phyloP scores from a whole-genome alignment of 1,140 invertebrate species.

The Ephestia elutella region DNA sequence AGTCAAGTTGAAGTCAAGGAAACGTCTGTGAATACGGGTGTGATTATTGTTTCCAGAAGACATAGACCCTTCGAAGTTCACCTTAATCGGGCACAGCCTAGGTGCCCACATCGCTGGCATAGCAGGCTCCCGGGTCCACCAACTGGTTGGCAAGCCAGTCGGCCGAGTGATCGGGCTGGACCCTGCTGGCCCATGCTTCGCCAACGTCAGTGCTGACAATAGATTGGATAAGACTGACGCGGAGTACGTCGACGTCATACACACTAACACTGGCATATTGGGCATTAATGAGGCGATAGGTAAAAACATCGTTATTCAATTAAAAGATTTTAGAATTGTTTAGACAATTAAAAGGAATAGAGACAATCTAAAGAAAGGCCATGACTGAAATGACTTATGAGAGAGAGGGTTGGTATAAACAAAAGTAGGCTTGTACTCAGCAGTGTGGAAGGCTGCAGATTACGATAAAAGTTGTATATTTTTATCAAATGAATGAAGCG shows the following conservation, averaged over 20 bases:
- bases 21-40: too few species aligned
- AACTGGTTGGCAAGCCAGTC: slow-evolving; percentile 44
- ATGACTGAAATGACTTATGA: too few species aligned
- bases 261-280: slow-evolving; percentile 82
- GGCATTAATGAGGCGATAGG: slow-evolving; percentile 80
- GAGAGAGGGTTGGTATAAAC: too few species aligned
- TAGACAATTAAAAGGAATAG: too few species aligned
- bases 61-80: slow-evolving; percentile 43
- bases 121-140: slow-evolving; percentile 60
- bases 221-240: slow-evolving; percentile 75
- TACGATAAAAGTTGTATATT: too few species aligned
- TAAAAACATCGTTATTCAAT: slow-evolving; percentile 30
- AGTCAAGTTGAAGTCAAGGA: too few species aligned
- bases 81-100: slow-evolving; percentile 66
- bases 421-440: too few species aligned
- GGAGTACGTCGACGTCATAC: slow-evolving; percentile 82
- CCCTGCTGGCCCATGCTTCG: slow-evolving; percentile 81
- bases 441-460: too few species aligned
- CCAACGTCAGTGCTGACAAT: slow-evolving; percentile 56
- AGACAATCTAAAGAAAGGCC: too few species aligned
- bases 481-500: too few species aligned
- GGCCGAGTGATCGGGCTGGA: slow-evolving; percentile 80
- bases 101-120: slow-evolving; percentile 74
- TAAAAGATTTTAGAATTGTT: too few species aligned
- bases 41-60: slow-evolving; percentile 39